A percentile compares a stretch with the other conserved stretches of the same genome.
phyloP scores from a whole-genome alignment of 2,888 invertebrate genomes.

The Pachymerium ferrugineum region DNA sequence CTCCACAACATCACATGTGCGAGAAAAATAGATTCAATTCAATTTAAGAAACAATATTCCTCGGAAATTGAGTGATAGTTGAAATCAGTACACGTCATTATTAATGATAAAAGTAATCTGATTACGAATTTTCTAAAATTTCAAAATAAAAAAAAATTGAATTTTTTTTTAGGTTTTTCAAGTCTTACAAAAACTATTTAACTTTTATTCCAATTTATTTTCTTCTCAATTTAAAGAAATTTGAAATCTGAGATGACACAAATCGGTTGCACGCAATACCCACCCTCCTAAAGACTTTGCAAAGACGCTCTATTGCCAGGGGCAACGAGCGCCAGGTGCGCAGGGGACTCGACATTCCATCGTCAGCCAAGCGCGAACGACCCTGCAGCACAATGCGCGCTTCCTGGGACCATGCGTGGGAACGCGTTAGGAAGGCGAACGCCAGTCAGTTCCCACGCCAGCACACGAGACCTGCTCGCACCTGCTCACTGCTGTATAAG shows the following conservation, averaged over 20 bases:
- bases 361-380: conserved; percentile 30
- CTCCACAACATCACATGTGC: no score
- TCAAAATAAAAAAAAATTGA: background rate
- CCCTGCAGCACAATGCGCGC: conserved; percentile 31
- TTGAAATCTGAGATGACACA: conserved; percentile 15
- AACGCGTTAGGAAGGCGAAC: conserved; percentile 24
- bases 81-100: no score
- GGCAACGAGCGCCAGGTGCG: background rate
- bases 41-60: background rate
- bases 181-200: no score
- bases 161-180: no score
- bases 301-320: conserved; percentile 3
- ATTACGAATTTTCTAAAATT: no score
- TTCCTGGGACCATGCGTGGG: conserved; percentile 31
- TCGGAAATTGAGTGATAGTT: no score
- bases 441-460: conserved; percentile 30
- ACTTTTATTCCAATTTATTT: background rate
- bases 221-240: background rate
- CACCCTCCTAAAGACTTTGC: background rate
- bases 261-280: conserved; percentile 6
- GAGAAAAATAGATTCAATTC: no score
- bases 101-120: no score
- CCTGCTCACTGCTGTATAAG: conserved; percentile 32
- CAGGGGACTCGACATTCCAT: conserved; percentile 16
- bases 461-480: conserved; percentile 32